phyloP scores from a whole-genome alignment of 1,140 invertebrate genomes.

The Leptopilina boulardi region DNA sequence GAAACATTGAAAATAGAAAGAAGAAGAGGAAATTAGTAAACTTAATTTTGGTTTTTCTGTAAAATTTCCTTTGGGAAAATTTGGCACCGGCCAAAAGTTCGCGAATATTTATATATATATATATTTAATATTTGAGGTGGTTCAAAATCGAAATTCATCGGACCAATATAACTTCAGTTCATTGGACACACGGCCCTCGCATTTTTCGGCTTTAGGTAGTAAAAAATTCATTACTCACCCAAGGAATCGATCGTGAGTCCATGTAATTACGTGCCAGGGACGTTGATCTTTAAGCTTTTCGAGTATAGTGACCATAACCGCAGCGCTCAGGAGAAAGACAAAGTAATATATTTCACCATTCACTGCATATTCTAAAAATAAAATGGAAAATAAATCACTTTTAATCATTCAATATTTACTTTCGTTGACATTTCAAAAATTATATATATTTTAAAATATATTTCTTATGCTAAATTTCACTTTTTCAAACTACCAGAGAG shows the following conservation, averaged over 20 bases:
- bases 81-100: too few species aligned
- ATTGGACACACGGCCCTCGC: slow-evolving; percentile 54
- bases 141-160: slow-evolving; percentile 46
- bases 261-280: slow-evolving; percentile 66
- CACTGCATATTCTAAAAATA: not conserved
- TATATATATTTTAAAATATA: too few species aligned
- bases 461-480: too few species aligned
- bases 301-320: slow-evolving; percentile 40
- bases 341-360: not conserved
- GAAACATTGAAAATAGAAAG: too few species aligned
- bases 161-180: slow-evolving; percentile 45
- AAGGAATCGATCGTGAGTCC: slow-evolving; percentile 69
- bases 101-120: too few species aligned
- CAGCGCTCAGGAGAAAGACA: not conserved
- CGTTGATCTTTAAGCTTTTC: slow-evolving; percentile 39
- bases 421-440: too few species aligned
- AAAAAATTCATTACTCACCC: slow-evolving; percentile 73
- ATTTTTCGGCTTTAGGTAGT: slow-evolving; percentile 57
- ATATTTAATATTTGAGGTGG: not conserved
- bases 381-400: not conserved
- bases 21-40: too few species aligned
- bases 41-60: too few species aligned
- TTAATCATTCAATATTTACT: too few species aligned
- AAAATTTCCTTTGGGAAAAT: too few species aligned
- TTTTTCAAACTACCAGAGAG: too few species aligned